phyloP scores from a whole-genome alignment of 1,140 invertebrate genomes.

The Linepithema humile region DNA sequence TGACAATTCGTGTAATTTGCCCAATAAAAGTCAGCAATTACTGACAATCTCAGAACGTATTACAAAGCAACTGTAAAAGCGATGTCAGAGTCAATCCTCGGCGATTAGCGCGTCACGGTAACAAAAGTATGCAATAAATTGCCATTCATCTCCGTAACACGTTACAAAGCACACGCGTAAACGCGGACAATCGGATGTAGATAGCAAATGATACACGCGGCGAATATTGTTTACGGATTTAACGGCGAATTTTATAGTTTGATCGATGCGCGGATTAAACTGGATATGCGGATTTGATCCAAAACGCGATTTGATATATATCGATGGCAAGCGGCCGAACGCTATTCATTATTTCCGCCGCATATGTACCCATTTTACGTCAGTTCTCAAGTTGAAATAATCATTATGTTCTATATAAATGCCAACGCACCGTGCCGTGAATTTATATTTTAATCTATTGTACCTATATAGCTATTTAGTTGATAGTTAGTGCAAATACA shows the following conservation, averaged over 20 bases:
- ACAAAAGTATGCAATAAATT: slow-evolving; percentile 15
- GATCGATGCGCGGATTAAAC: slow-evolving; percentile 45
- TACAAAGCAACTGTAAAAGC: neutral
- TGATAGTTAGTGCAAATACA: no score
- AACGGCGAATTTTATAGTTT: slow-evolving; percentile 52
- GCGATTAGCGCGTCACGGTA: slow-evolving; percentile 10
- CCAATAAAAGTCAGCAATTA: neutral
- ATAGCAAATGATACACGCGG: slow-evolving; percentile 41
- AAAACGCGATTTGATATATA: slow-evolving; percentile 39
- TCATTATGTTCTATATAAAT: neutral
- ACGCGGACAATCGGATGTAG: slow-evolving; percentile 22
- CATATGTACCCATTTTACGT: slow-evolving; percentile 16
- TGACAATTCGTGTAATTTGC: neutral
- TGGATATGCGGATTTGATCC: slow-evolving; percentile 36
- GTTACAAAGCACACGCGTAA: neutral
- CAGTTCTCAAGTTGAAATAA: neutral
- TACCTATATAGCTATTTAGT: neutral
- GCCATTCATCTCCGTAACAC: neutral
- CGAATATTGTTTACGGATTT: slow-evolving; percentile 55
- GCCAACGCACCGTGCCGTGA: neutral
- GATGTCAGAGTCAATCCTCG: neutral
- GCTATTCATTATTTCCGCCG: slow-evolving; percentile 40
- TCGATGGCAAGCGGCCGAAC: slow-evolving; percentile 30
- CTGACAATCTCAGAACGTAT: neutral
- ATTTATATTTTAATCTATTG: slow-evolving; percentile 11